Evolutionary conservation across 2,888 invertebrate genomes (phyloP), one percentile per base, ranked within the genome.

Genomic region (Marronus borbonicus): DNA sequence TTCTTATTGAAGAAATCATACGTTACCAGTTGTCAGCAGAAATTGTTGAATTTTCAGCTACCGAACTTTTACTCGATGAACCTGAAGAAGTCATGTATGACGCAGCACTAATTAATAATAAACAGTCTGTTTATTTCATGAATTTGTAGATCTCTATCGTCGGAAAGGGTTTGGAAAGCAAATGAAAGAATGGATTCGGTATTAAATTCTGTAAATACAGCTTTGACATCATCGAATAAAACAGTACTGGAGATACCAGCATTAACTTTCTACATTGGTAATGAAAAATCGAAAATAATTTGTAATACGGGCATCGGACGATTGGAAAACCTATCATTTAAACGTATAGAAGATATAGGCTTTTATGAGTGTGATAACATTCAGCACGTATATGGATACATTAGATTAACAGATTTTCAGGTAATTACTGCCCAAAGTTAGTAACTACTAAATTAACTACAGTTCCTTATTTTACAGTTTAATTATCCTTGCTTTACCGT

Each of bases 11-110:
- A 14, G 17, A 72, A 4, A 36, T 77, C 49, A 31, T 77, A 31
- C 52, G 20, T 36, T 20, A 49, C 17, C 50, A 72, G 20, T 17
- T 77, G 12, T 49, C 50, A 0, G 77, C 50, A 1, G 10, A 31
- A 8, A 77, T 77, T 7, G 77, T 77, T 12, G 77, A 77, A 55
- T 20, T 44, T 39, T 77, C 77, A 8, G 77, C 36, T 24, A 39
- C 64, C 14, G 77, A 77, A 72, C 52, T 77, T 8, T 72, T 77
- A 62, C 12, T 60, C 3, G 76, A 77, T 39, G 77, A 77, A 72
- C 77, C 77, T 2, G 72, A 65, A 52, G 77, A 72, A 24, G 69
- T 77, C 31, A 77, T 77, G 72, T 77, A 70, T 20, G 20, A 58
- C 3, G 0, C n/a, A 58, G n/a, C 17, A 14, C 2, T 44, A 24